phyloP scores from a whole-genome alignment of 1,140 invertebrate species.

The Bombus consobrinus region DNA sequence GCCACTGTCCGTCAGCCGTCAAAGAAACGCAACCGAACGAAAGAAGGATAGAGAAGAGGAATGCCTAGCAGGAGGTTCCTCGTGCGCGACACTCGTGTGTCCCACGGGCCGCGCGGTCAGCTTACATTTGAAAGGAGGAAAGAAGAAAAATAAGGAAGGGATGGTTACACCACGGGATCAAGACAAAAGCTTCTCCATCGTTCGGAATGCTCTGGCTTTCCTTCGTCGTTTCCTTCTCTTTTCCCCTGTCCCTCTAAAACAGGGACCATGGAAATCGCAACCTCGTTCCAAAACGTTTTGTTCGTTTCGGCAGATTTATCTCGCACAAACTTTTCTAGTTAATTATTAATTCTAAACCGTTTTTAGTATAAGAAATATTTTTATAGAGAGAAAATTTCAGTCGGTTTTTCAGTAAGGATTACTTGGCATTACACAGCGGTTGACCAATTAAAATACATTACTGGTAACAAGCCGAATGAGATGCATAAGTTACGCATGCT shows the following conservation, averaged over 20 bases:
- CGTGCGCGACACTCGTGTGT: conserved; percentile 41
- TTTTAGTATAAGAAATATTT: not conserved
- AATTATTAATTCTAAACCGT: not conserved
- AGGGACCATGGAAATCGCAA: conserved; percentile 24
- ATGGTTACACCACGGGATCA: conserved; percentile 56
- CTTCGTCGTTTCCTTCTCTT: not conserved
- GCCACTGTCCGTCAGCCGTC: conserved; percentile 58
- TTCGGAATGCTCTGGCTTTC: conserved; percentile 33
- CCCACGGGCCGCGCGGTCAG: conserved; percentile 42
- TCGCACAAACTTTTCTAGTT: not conserved
- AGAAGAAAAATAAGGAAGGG: conserved; percentile 52
- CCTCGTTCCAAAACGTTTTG: not conserved
- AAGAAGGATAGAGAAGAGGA: conserved; percentile 20
- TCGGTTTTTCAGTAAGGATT: conserved; percentile 32
- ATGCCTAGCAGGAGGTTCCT: conserved; percentile 38
- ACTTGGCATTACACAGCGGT: conserved; percentile 53
- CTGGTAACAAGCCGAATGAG: conserved; percentile 80
- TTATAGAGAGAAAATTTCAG: not conserved
- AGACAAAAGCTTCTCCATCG: conserved; percentile 65
- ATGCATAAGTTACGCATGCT: conserved; percentile 73
- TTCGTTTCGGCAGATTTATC: not conserved
- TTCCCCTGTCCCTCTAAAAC: not conserved
- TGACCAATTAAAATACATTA: conserved; percentile 81
- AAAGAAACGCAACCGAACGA: conserved; percentile 61
- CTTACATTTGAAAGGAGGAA: conserved; percentile 43